Base-by-base conservation (phyloP, 2,113 vertebrate species). In the Lota lota region DNA sequence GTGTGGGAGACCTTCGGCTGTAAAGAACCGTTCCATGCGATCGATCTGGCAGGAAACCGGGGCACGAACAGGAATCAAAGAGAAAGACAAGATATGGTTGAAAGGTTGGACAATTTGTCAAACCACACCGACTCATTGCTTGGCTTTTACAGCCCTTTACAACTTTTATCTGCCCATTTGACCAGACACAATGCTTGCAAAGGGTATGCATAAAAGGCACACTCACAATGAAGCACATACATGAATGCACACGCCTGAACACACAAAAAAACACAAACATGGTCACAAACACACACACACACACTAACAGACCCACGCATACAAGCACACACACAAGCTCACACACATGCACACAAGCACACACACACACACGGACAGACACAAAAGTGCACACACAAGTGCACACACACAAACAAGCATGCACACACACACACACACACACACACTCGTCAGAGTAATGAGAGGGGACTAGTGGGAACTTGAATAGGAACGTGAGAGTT, bases 11-110 rank as follows among this genome's bases (percentile, higher is more conserved):
- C 96, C 95, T 17, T 93, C 91, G 18, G 70, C 74, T 7, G 81
- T 84, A 86, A 99, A 95, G 83, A 99, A 95, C 62, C 91, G 91
- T 85, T 96, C 93, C 19, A 98, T 94, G n/a, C 88, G 88, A 15
- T 97, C 93, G 88, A 98, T 91, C 97, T 99, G 81, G 80, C 71
- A 60, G 40, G 51, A 75, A 76, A 16, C 1, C 69, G 22, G 50
- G 62, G 58, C 59, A 53, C 1, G 24, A 62, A 65, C 58, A 4
- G 28, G 7, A 66, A 47, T 33, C 16, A 57, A 7, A 63, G 4
- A 62, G 22, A 5, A 19, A 18, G 61, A 16, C 12, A 10, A 33
- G 56, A 18, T 19, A 19, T 57, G 18, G 12, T 6, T 8, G 19
- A 8, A 22, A 24, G 22, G 15, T 62, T 22, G 40, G 10, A 47